A percentile compares a stretch with the other conserved stretches of the same genome.
phyloP scores from a whole-genome alignment of 2,113 vertebrate genomes.

The Speoplatyrhinus poulsoni region DNA sequence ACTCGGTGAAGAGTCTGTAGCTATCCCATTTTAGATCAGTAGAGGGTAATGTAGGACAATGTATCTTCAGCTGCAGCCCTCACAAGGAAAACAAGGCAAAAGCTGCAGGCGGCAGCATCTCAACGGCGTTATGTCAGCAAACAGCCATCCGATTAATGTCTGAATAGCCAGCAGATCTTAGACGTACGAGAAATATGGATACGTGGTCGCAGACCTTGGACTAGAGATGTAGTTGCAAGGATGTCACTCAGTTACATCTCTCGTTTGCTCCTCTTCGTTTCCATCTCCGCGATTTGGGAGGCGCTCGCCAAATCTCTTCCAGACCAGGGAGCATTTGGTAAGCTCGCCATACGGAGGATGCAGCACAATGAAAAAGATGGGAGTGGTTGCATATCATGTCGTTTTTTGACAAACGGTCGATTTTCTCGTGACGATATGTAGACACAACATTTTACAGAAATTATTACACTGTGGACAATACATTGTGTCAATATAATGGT shows the following conservation, averaged over 20 bases:
- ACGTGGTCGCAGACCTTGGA: constrained; percentile 39
- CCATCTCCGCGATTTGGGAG: constrained; percentile 50
- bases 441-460: too few species aligned
- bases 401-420: constrained; percentile 50
- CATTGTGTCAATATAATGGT: too few species aligned
- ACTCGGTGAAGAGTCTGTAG: background rate
- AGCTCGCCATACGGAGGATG: constrained; percentile 53
- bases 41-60: constrained; percentile 28
- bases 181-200: constrained; percentile 34
- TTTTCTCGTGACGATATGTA: background rate
- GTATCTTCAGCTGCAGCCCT: constrained; percentile 8
- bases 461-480: too few species aligned
- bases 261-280: constrained; percentile 60
- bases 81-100: constrained; percentile 63
- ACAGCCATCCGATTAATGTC: constrained; percentile 26
- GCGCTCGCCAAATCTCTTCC: constrained; percentile 64
- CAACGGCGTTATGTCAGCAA: constrained; percentile 13
- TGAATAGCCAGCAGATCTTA: constrained; percentile 9
- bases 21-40: constrained; percentile 6
- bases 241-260: constrained; percentile 59
- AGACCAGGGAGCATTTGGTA: constrained; percentile 68
- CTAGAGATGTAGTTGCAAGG: constrained; percentile 68
- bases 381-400: constrained; percentile 59
- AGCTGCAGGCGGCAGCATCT: constrained; percentile 51
- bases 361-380: constrained; percentile 66